Evolutionary conservation across 2,113 vertebrate species (phyloP), one percentile per base, ranked within the genome.

Genomic region (Ornithorhynchus anatinus): DNA sequence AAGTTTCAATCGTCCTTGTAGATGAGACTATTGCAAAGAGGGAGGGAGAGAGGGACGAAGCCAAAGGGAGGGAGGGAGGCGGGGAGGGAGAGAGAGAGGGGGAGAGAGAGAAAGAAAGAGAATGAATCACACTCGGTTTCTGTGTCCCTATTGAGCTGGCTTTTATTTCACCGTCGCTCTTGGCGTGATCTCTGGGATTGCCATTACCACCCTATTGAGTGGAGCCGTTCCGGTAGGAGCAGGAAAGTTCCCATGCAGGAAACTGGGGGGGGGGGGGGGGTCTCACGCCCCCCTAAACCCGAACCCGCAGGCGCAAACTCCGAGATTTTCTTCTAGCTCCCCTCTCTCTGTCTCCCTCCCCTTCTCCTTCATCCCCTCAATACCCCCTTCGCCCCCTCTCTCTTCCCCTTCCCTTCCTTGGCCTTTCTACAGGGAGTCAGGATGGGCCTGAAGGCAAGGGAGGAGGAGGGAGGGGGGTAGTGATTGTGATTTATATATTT

Each of bases 1-100:
- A 92, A 91, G 89, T 93, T 93, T 85, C 90, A 88, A 54, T 91
- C 13, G 89, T 84, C 92, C 92, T 94, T 92, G 91, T 69, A 72
- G 86, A 82, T 75, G 85, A 89, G 81, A 42, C 87, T 77, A 23
- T 65, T 87, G 64, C 63, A 69, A 78, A 69, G 63, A 61, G 40
- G 14, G 53, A 22, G 29, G 50, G n/a, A n/a, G n/a, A 78, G 66
- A 61, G 59, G 40, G 14, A 50, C 22, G 4, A 22, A 25, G 50
- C 36, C 40, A 63, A 16, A 58, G 31, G 59, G 65, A 50, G 35
- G 33, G 13, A 27, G 19, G 23, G 23, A 27, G 29, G 45, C 2
- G 7, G 16, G 6, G 13, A 39, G 40, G 7, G 12, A 14, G 19
- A 23, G 37, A 10, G 56, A 5, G 54, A 32, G 33, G 29, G 2